Evolutionary conservation across 2,888 invertebrate genomes (phyloP).

Genomic region (Parnassius glacialis): DNA sequence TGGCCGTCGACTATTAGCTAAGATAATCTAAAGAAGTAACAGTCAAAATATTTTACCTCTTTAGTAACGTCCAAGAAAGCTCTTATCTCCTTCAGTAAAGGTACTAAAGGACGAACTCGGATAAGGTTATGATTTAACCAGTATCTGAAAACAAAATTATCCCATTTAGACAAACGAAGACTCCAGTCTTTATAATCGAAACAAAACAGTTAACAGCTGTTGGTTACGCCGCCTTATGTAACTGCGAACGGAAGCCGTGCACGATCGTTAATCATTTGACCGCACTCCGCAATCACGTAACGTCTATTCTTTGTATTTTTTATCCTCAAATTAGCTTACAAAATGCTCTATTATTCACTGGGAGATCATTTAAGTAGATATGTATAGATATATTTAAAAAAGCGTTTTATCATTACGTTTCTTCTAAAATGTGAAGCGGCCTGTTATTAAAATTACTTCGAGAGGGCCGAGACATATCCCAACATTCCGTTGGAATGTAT

Average conservation of each 20-base stretch:
- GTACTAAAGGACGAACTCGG: conserved; percentile 84
- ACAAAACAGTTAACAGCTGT: conserved; percentile 4
- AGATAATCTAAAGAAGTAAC: no score
- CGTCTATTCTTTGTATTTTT: not conserved
- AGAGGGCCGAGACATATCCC: no score
- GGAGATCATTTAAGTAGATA: no score
- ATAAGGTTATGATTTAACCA: conserved; percentile 88
- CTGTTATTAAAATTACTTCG: no score
- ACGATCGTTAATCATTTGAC: conserved; percentile 33
- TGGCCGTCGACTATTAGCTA: no score
- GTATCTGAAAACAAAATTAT: conserved; percentile 72
- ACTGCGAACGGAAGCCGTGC: conserved; percentile 40
- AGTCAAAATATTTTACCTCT: conserved; percentile 66
- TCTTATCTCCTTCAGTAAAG: conserved; percentile 85
- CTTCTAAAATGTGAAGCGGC: no score
- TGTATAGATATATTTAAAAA: no score
- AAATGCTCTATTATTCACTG: not conserved
- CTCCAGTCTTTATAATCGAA: conserved; percentile 1
- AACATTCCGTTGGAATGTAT: no score
- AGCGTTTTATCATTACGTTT: no score
- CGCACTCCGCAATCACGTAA: conserved; percentile 27
- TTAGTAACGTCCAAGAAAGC: conserved; percentile 85
- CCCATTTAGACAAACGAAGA: not conserved
- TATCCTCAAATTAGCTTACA: not conserved
- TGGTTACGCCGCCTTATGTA: conserved; percentile 27